Base-by-base conservation (phyloP, 2,113 vertebrate species). In the Phycodurus eques region DNA sequence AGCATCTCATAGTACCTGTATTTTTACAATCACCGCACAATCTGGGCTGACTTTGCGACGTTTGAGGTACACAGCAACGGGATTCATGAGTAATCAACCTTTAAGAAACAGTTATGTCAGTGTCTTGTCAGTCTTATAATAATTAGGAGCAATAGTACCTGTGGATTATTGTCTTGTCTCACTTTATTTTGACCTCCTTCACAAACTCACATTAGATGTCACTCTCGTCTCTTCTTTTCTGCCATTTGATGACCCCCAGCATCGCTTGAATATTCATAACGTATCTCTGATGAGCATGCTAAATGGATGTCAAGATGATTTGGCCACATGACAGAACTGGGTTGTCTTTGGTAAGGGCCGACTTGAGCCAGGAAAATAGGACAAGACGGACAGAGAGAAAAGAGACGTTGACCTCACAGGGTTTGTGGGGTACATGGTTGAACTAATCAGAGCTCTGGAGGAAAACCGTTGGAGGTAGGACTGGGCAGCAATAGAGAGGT, bases 251-350 rank as follows among this genome's bases (percentile, higher is more conserved):
- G 83, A 83, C 84, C 81, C 75, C 83, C 77, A 78, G 78, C 80
- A 83, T 85, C 92, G 91, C 91, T 92, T 95, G 92, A 95, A 95
- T 94, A 94, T 94, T 94, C 91, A 84, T 91, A 90, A 89, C 63
- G 81, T 80, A 88, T 89, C 79, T 82, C 77, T 87, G 81, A 89
- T 90, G 84, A 92, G 88, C 91, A 91, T 92, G 89, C 84, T 88
- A 90, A 92, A 92, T 90, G 89, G 87, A 81, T 90, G 92, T 91
- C 86, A 91, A 76, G 81, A 92, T 86, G 86, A 89, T 82, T 90
- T 92, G 90, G 88, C 89, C 67, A 83, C 79, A 81, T 78, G 89
- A 90, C 90, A 92, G 80, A 75, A 80, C 8, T 76, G 83, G 86
- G 80, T 86, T 88, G 83, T 92, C 80, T 90, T 90, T 89, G 88